phyloP scores from a whole-genome alignment of 2,113 vertebrate species.

The Acrocephalus kingi region DNA sequence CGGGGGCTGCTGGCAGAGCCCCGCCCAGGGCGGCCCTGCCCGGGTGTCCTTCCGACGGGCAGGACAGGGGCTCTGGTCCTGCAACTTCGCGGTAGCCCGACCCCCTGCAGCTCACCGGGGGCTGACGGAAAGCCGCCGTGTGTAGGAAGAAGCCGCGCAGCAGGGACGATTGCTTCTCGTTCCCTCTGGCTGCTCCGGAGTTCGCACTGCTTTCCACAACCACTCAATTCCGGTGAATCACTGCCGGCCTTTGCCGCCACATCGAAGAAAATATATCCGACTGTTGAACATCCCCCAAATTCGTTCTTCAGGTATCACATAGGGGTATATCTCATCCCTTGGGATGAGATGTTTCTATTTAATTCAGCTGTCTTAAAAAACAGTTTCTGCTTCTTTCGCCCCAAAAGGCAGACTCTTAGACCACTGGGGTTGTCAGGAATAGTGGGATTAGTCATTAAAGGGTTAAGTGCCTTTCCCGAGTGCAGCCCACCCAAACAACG shows the following conservation, averaged over 20 bases:
- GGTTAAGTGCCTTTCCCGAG: fast-evolving
- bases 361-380: neutral
- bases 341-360: neutral
- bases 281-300: neutral
- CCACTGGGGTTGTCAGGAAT: neutral
- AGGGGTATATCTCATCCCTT: too few relatives aligned
- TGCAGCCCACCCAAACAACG: neutral
- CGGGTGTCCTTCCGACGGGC: fast-evolving
- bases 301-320: neutral
- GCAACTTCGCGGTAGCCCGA: neutral
- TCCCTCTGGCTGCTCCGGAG: neutral
- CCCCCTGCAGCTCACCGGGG: fast-evolving
- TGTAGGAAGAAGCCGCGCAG: fast-evolving
- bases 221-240: fast-evolving
- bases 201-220: too few relatives aligned
- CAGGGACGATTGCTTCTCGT: fast-evolving
- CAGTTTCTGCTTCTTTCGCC: neutral
- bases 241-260: neutral
- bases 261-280: fast-evolving
- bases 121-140: neutral
- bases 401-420: neutral
- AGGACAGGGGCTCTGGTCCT: fast-evolving
- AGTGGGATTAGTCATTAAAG: fast-evolving
- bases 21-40: too few relatives aligned
- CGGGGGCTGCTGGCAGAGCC: neutral